phyloP scores from a whole-genome alignment of 2,797 vertebrate genomes.

The Brachymystax lenok region DNA sequence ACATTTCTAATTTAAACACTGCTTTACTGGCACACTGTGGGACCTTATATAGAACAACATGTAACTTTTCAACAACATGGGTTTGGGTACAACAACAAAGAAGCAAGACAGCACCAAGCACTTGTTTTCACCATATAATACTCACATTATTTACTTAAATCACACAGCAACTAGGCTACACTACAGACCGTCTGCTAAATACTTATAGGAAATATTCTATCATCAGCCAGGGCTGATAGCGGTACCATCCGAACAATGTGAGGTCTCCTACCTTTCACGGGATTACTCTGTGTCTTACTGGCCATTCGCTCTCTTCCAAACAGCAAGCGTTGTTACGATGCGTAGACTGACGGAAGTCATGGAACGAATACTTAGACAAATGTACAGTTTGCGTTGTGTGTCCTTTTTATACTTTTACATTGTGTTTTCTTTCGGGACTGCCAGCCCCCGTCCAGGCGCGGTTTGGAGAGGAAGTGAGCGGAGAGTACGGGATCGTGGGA shows the following conservation, averaged over 20 bases:
- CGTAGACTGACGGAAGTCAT: not conserved
- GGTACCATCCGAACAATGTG: slow-evolving; percentile 29
- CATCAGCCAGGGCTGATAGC: not conserved
- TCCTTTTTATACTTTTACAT: slow-evolving; percentile 68
- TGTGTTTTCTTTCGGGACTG: slow-evolving; percentile 60
- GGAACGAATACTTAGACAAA: not conserved
- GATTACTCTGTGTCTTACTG: slow-evolving; percentile 56
- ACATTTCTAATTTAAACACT: too few species aligned
- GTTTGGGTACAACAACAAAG: too few species aligned
- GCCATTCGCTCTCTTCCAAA: slow-evolving; percentile 66
- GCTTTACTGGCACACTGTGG: too few species aligned
- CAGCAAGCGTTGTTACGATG: not conserved
- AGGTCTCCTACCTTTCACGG: slow-evolving; percentile 52
- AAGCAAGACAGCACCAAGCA: too few species aligned
- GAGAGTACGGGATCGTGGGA: slow-evolving; percentile 28
- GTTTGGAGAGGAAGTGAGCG: slow-evolving; percentile 63
- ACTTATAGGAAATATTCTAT: not conserved
- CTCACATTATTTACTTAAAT: too few species aligned
- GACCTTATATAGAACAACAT: too few species aligned
- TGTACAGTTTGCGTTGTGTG: slow-evolving; percentile 27
- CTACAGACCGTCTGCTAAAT: not conserved
- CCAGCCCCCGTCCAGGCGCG: slow-evolving; percentile 68
- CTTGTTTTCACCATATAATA: too few species aligned
- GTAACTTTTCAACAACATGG: too few species aligned
- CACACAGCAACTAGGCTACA: not conserved